Base-by-base conservation (phyloP, 1,140 invertebrate genomes). In the Penaeus japonicus region DNA sequence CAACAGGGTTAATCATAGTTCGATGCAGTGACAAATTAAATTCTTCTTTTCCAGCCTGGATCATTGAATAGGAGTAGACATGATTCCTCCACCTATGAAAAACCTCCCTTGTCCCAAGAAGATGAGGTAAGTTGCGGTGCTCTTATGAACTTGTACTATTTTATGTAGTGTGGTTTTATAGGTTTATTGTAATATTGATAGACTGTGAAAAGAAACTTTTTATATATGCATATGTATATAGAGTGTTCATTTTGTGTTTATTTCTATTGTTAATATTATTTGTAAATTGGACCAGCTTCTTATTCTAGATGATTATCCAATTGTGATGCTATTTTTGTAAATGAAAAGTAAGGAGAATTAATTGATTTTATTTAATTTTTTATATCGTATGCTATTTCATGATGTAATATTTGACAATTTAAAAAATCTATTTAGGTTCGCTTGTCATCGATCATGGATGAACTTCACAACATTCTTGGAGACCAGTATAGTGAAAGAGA, bases 391-490 rank as follows among this genome's bases (percentile, higher is more conserved):
- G 1, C 7, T 12, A n/a, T 15, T 47, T 47, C 47, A 12, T 47
- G 10, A 47, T 47, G 10, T 47, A 1, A 0, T 7, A 35, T 47
- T 70, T 55, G 30, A 35, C 30, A 73, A 73, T 20, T 27, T 18
- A 27, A 24, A 20, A 4, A 3, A n/a, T 32, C 47, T 15, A 5
- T 57, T 20, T 35, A 90, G 82, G 93, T 91, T 47, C 91, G 91
- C 65, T 84, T 94, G 22, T 91, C 92, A 62, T 93, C 92, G 18
- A 93, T 93, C 90, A 85, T 94, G 12, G 93, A 94, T 83, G 92
- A 93, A 88, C 91, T 94, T 10, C 91, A 92, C 24, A 92, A 92
- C 87, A 91, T 94, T 30, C 82, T 94, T 18, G 93, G 93, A 18
- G 93, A 94, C 18, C 91, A 92, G 4, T 91, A 92, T 55, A 92